Conservation (phyloP, 2,888 invertebrate genomes). For the Hermaeophaga mercurialis region DNA sequence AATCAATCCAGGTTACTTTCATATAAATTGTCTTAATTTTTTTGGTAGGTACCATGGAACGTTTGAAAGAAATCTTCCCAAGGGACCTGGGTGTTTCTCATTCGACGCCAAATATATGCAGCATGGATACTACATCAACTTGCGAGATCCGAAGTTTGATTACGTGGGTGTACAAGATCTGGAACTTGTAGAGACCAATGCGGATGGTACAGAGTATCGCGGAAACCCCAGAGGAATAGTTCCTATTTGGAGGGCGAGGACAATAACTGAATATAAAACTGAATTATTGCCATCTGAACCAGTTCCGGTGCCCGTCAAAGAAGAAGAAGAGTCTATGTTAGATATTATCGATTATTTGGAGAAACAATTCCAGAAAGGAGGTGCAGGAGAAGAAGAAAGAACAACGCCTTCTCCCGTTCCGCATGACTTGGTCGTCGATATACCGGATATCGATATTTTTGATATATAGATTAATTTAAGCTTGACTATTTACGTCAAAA, state of each 20-base stretch:
- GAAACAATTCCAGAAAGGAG: conserved; percentile 58
- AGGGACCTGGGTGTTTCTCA: conserved; percentile 75
- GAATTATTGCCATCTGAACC: conserved; percentile 74
- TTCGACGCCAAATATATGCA: conserved; percentile 79
- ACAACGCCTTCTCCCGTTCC: conserved; percentile 45
- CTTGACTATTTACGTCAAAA: too few species aligned
- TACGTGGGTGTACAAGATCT: conserved; percentile 58
- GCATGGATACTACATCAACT: conserved; percentile 71
- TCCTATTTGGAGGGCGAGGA: conserved; percentile 72
- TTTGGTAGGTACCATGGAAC: conserved; percentile 65
- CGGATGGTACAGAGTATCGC: conserved; percentile 40
- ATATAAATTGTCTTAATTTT: background rate
- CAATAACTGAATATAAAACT: conserved; percentile 69
- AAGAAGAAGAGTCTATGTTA: conserved; percentile 64
- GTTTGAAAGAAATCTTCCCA: conserved; percentile 72
- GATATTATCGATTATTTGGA: conserved; percentile 59
- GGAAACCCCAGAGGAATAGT: conserved; percentile 54
- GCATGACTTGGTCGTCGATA: conserved; percentile 40
- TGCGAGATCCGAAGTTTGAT: conserved; percentile 65
- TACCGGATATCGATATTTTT: conserved; percentile 41
- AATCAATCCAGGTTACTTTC: background rate
- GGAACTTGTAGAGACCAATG: conserved; percentile 57
- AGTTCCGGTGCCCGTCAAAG: conserved; percentile 67
- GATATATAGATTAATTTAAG: conserved; percentile 26
- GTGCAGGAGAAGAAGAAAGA: conserved; percentile 51